phyloP scores from a whole-genome alignment of 2,797 vertebrate species.

The Knipowitschia caucasica region DNA sequence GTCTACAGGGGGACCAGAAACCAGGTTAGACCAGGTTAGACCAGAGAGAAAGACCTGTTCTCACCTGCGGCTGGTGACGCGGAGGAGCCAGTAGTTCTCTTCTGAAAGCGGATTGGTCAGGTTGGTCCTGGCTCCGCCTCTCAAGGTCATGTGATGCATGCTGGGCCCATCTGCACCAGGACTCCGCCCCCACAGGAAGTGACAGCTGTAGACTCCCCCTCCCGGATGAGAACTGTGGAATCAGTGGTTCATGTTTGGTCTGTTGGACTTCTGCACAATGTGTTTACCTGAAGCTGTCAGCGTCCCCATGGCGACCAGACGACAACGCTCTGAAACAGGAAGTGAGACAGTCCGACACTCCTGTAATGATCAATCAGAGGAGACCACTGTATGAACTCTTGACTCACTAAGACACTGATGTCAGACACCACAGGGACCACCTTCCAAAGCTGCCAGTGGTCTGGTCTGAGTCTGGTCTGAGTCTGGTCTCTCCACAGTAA shows the following conservation, averaged over 20 bases:
- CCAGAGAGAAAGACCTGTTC: not conserved
- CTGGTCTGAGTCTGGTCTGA: too few relatives aligned
- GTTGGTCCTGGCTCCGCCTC: not conserved
- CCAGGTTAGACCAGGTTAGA: too few relatives aligned
- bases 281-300: not conserved
- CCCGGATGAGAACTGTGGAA: not conserved
- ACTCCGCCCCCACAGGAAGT: constrained; percentile 59
- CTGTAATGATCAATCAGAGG: constrained; percentile 31
- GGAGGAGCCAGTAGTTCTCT: constrained; percentile 46
- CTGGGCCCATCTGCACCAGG: constrained; percentile 50
- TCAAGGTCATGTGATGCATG: constrained; percentile 48
- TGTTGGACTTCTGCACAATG: not conserved
- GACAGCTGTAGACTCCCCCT: constrained; percentile 41
- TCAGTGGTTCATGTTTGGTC: too few relatives aligned
- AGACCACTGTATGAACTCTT: not conserved
- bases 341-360: constrained; percentile 43
- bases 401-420: too few relatives aligned
- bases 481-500: too few relatives aligned
- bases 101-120: not conserved
- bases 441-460: too few relatives aligned
- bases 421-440: too few relatives aligned
- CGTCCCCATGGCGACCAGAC: accelerated
- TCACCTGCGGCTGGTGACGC: constrained; percentile 17
- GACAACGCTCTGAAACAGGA: constrained; percentile 20
- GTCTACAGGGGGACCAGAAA: not conserved